A percentile compares a stretch with the other conserved stretches of the same genome.
Evolutionary conservation across 2,113 vertebrate species (phyloP).

Genomic region (Lontra canadensis): DNA sequence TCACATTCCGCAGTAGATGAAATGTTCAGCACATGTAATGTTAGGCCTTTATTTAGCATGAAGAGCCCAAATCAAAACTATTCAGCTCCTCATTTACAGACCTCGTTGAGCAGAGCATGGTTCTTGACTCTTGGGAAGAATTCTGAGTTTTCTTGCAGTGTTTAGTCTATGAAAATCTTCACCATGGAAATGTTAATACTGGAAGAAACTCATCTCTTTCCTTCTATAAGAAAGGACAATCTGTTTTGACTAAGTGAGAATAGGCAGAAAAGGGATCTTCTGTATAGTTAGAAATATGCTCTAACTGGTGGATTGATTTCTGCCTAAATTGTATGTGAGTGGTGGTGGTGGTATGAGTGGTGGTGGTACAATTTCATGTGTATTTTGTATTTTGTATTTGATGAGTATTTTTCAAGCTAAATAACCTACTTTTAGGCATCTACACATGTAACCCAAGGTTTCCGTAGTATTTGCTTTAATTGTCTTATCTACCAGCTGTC

Average conservation of each 20-base stretch:
- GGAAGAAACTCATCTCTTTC: conserved; percentile 60
- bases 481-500: background rate
- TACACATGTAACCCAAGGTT: conserved; percentile 20
- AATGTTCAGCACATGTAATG: conserved; percentile 48
- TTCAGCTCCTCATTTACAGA: conserved; percentile 61
- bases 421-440: conserved; percentile 2
- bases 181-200: conserved; percentile 70
- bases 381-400: too few relatives aligned
- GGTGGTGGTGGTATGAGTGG: background rate
- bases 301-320: conserved; percentile 55
- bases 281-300: conserved; percentile 55
- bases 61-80: conserved; percentile 63
- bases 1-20: conserved; percentile 61
- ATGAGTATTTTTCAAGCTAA: conserved; percentile 35
- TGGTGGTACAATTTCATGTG: too few relatives aligned
- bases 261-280: conserved; percentile 68
- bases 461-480: background rate
- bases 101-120: conserved; percentile 43
- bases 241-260: conserved; percentile 74
- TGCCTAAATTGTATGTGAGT: background rate
- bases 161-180: conserved; percentile 76
- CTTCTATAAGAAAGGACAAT: conserved; percentile 44
- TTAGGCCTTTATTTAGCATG: conserved; percentile 69
- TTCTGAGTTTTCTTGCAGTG: conserved; percentile 60
- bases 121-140: conserved; percentile 69